Percentiles rank a stretch among this genome's conserved stretches.
phyloP scores from a whole-genome alignment of 2,888 invertebrate genomes.

The Cactoblastis cactorum region DNA sequence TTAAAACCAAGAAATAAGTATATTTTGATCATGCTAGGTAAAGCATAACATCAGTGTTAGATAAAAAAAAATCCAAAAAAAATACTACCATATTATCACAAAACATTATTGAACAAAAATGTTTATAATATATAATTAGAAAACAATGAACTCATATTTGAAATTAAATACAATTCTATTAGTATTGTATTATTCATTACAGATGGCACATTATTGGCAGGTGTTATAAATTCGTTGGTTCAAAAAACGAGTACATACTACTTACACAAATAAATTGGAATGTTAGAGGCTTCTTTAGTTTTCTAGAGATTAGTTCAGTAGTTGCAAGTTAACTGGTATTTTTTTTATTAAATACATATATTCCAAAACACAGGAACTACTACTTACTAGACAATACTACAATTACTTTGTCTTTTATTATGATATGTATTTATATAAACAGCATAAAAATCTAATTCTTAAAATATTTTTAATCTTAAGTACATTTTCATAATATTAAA shows the following conservation, averaged over 20 bases:
- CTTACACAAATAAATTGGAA: background rate
- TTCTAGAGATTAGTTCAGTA: background rate
- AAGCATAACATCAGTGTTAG: no score
- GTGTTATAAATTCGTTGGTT: background rate
- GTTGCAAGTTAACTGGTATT: background rate
- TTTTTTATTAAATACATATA: no score
- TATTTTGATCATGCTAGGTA: no score
- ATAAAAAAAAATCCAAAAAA: no score
- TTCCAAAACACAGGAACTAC: no score
- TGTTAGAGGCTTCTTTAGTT: background rate
- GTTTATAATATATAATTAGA: no score
- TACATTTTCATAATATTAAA: background rate
- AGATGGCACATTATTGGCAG: conserved; percentile 6
- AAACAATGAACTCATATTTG: no score
- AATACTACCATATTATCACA: no score
- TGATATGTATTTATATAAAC: background rate
- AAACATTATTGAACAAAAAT: no score
- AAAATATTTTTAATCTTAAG: background rate
- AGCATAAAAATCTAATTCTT: background rate
- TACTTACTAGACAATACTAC: no score
- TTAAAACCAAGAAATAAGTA: no score
- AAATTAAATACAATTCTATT: no score
- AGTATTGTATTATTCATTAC: background rate
- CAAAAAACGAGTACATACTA: background rate
- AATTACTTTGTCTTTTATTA: background rate